Percentiles rank a stretch among this genome's conserved stretches.
These are phyloP conservation scores for Xerus rutilus DNA, from an alignment of 2,797 vertebrate species.

Conservation along the genomic window DNA sequence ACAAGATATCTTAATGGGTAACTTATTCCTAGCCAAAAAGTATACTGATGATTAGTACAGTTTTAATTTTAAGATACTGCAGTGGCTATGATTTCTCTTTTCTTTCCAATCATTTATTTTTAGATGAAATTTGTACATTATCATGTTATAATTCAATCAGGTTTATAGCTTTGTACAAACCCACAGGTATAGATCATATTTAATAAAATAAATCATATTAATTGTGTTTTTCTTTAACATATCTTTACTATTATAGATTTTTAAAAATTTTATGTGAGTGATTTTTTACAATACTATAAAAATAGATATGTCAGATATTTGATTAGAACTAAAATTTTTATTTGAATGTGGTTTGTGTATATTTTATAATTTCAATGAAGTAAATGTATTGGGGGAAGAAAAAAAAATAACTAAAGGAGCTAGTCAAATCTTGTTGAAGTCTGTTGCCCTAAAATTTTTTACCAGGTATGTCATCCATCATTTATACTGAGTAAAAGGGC, in stretches of 20 bases:
- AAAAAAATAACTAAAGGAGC: neutral
- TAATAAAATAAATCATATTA: conserved; percentile 38
- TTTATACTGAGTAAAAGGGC: neutral
- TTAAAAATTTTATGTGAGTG: neutral
- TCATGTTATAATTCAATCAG: neutral
- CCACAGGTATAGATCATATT: neutral
- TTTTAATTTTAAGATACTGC: neutral
- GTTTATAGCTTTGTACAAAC: neutral
- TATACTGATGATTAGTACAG: neutral
- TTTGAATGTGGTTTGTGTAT: neutral
- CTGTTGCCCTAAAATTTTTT: neutral
- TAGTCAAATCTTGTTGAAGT: neutral
- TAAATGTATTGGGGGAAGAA: conserved; percentile 7
- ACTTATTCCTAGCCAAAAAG: neutral
- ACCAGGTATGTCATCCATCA: neutral
- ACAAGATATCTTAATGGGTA: neutral
- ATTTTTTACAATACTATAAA: neutral
- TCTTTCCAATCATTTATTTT: neutral
- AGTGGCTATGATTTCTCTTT: neutral
- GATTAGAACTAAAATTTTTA: neutral
- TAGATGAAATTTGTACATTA: neutral
- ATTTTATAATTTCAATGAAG: conserved; percentile 43
- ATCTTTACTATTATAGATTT: neutral
- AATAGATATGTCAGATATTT: neutral
- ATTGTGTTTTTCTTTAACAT: neutral